Evolutionary conservation across 2,888 invertebrate genomes (phyloP), one percentile per base, ranked within the genome.

Genomic region (Acanthacorydalis orientalis): DNA sequence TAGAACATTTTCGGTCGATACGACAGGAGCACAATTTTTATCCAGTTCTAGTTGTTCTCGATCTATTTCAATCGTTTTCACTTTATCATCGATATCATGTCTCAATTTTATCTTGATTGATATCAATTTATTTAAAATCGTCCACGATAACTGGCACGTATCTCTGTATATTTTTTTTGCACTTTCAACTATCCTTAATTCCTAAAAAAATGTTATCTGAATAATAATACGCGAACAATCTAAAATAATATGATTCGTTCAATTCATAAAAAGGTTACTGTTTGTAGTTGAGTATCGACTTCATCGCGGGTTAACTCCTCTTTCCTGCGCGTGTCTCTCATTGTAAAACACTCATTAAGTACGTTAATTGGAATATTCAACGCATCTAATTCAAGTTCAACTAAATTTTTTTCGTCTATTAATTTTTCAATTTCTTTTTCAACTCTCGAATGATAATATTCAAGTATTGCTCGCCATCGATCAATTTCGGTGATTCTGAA

Each of bases 221-320:
- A 23, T 23, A 6, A 23, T 23, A 2, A 23, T 23, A 23, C 23
- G 6, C 2, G 6, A 4, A 23, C 23, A 23, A 4, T 4, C 23
- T 4, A 23, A 23, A 23, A 23, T 23, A 23, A 23, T 6, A 23
- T 23, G 6, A 4, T 23, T 6, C 23, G 6, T 23, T 4, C 3
- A 4, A 23, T 23, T 23, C 23, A 4, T 23, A 2, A 23, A 23
- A 23, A 23, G 23, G 52, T 54, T 59, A 77, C 78, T 63, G 79
- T 83, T 62, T 84, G 84, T 47, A 88, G 64, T 62, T 87, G 84
- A 1, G 74, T 75, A 56, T 83, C 83, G 42, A 79, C 82, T 47
- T 82, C 78, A 61, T 88, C 88, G 51, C 82, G 80, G 1, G 86
- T 86, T 43, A 86, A 66, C 60, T 88, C 87, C 0, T 75, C 66